phyloP scores from a whole-genome alignment of 2,797 vertebrate species.

The Xenopus petersii region DNA sequence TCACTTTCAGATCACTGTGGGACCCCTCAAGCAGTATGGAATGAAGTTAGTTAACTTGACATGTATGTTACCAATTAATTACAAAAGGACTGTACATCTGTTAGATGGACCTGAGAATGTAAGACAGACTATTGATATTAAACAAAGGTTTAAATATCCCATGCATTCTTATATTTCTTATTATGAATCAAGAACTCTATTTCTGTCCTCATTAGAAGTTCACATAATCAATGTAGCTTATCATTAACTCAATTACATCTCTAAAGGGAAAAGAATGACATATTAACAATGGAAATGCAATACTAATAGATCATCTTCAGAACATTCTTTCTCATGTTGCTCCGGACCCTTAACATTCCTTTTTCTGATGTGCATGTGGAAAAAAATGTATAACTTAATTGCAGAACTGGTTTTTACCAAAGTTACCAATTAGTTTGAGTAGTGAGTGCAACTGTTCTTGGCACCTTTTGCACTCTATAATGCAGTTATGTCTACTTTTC shows the following conservation, averaged over 20 bases:
- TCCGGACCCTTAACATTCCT: neutral
- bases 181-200: conserved; percentile 26
- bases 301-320: conserved; percentile 14
- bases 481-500: too few species aligned
- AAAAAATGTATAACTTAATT: too few species aligned
- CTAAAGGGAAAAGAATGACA: conserved; percentile 19
- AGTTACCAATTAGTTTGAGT: too few species aligned
- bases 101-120: conserved; percentile 12
- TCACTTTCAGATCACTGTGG: neutral
- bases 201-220: conserved; percentile 42
- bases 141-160: conserved; percentile 25
- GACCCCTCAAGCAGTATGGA: neutral
- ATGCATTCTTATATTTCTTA: conserved; percentile 42
- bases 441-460: too few species aligned
- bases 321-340: neutral
- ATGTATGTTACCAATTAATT: conserved; percentile 15
- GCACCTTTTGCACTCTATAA: too few species aligned
- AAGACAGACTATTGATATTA: conserved; percentile 48
- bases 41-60: neutral
- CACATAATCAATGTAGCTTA: conserved; percentile 34
- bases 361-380: neutral
- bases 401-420: too few species aligned
- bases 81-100: conserved; percentile 15
- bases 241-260: conserved; percentile 18
- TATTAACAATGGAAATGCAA: conserved; percentile 24